Percentiles rank a stretch among this genome's conserved stretches.
Evolutionary conservation across 2,113 vertebrate genomes (phyloP).

Genomic region (Pedionomus torquatus): DNA sequence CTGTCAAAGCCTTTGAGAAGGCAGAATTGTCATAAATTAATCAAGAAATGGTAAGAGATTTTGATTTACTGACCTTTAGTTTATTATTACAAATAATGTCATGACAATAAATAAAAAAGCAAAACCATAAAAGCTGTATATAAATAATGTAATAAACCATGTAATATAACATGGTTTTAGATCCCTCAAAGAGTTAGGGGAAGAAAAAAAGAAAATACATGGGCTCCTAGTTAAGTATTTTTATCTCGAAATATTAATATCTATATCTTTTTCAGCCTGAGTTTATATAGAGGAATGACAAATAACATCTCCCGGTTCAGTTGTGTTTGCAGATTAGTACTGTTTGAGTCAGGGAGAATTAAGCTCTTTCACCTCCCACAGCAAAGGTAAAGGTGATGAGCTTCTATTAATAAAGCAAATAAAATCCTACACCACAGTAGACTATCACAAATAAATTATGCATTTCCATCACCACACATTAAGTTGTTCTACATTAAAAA

Average conservation of each 20-base stretch:
- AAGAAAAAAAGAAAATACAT: not conserved
- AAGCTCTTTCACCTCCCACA: constrained; percentile 39
- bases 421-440: constrained; percentile 2
- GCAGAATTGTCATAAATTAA: not conserved
- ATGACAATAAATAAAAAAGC: not conserved
- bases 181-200: not conserved
- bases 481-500: constrained; percentile 3
- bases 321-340: constrained; percentile 19
- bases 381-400: constrained; percentile 44
- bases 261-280: not conserved
- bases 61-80: constrained; percentile 8
- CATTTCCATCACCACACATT: not conserved
- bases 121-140: not conserved
- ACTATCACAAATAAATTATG: constrained; percentile 21
- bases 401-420: constrained; percentile 37
- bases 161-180: not conserved
- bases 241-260: not conserved
- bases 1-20: not conserved
- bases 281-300: constrained; percentile 25
- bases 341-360: constrained; percentile 22
- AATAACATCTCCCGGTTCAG: not conserved
- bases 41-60: not conserved
- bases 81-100: not conserved
- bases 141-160: too few species aligned
- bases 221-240: not conserved